Evolutionary conservation across 2,888 invertebrate genomes (phyloP), one percentile per base, ranked within the genome.

Genomic region (Cheiracanthium punctorium): DNA sequence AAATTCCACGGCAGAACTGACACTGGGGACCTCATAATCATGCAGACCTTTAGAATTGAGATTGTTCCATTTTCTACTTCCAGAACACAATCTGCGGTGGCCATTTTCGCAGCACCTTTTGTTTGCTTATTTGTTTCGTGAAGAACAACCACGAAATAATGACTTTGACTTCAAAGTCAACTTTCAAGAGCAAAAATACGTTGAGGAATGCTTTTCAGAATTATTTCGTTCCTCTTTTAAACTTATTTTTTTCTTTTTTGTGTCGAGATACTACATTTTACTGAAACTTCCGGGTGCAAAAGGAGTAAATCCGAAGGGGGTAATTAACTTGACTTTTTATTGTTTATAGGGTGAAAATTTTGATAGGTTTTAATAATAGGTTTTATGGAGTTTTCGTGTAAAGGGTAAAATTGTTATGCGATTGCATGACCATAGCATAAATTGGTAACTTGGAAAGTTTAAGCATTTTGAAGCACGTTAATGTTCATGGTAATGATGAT

Each of bases 1-100:
- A 64, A 70, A 75, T 82, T 82, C 75, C 82, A 2, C 28, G n/a
- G 48, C 70, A 75, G 24, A 41, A 70, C 48, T 75, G 82, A 75
- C 82, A 70, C 58, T 17, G 24, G 24, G 58, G 82, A 82, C 82
- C 75, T 82, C 24, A 24, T 58, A 58, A 58, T 58, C 58, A 58
- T 58, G 58, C 58, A 58, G 58, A 24, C 58, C 58, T 58, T 17
- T 48, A 24, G 58, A 58, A 58, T 58, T 58, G 5, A 58, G 24
- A 58, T 58, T 7, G 24, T 12, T 58, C 58, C 24, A 58, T 58
- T 58, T 58, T 20, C 58, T n/a, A n/a, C n/a, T 58, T 17, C 17
- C 20, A 58, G 58, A 58, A 24, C 24, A 58, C 24, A 20, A 24
- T 58, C 58, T 17, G 58, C 58, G 5, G 12, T 48, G 48, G 58